Conservation (phyloP, 2,113 vertebrate genomes). For the Acrocephalus kingi region DNA sequence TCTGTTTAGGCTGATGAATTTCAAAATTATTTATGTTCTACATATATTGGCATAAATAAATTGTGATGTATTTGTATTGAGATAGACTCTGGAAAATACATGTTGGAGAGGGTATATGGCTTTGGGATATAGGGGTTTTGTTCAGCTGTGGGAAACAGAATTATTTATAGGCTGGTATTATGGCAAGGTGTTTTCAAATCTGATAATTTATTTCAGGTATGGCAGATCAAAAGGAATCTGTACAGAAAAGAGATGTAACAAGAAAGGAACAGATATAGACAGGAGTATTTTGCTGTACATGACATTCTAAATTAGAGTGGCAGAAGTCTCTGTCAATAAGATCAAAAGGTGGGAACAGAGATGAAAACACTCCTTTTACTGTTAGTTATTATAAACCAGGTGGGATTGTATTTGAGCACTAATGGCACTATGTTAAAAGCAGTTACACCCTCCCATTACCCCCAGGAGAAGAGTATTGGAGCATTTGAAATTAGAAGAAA, state of each 20-base stretch:
- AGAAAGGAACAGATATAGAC: constrained; percentile 31
- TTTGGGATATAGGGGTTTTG: not conserved
- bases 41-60: not conserved
- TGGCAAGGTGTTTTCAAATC: not conserved
- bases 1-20: not conserved
- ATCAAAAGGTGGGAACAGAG: constrained; percentile 20
- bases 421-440: not conserved
- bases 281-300: constrained; percentile 14
- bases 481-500: not conserved
- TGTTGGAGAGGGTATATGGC: not conserved
- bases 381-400: not conserved
- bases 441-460: rapidly evolving
- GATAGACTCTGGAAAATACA: not conserved
- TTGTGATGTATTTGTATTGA: not conserved
- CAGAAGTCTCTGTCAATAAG: constrained; percentile 30
- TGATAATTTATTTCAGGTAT: constrained; percentile 35
- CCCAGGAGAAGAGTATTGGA: not conserved
- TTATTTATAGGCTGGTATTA: not conserved
- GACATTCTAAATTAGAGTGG: constrained; percentile 22
- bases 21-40: not conserved
- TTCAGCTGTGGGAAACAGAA: not conserved
- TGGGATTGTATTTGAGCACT: not conserved
- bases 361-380: constrained; percentile 31
- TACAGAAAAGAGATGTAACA: constrained; percentile 28
- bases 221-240: constrained; percentile 45